Conservation (phyloP, 2,888 invertebrate species). For the Meghimatium bilineatum region DNA sequence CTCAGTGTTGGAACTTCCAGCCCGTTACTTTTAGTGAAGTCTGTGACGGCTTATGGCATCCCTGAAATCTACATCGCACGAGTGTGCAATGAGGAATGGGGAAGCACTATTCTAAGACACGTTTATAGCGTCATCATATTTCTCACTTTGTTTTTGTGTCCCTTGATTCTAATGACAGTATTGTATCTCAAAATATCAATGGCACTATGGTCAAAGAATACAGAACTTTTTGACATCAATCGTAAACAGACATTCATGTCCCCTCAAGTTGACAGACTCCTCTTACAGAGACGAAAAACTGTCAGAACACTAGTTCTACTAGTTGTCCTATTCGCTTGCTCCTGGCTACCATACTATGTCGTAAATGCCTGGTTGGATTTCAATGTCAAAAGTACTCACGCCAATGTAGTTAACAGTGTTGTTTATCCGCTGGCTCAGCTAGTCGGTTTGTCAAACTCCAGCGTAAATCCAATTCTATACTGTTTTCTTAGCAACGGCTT, state of each 20-base stretch:
- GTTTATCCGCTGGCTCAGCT: constrained; percentile 64
- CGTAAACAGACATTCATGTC: constrained; percentile 40
- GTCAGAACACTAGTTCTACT: constrained; percentile 66
- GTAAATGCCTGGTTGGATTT: constrained; percentile 69
- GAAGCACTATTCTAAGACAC: constrained; percentile 54
- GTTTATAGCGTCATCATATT: constrained; percentile 65
- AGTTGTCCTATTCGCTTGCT: constrained; percentile 62
- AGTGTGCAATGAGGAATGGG: constrained; percentile 65
- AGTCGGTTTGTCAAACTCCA: constrained; percentile 68
- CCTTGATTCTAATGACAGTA: constrained; percentile 61
- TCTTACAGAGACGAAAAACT: constrained; percentile 62
- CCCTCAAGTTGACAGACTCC: constrained; percentile 55
- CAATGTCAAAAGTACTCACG: constrained; percentile 51
- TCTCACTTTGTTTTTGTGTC: constrained; percentile 59
- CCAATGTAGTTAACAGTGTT: constrained; percentile 49
- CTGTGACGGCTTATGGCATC: constrained; percentile 54
- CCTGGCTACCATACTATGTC: constrained; percentile 70
- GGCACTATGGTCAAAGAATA: constrained; percentile 62
- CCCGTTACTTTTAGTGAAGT: constrained; percentile 64
- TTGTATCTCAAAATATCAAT: constrained; percentile 63
- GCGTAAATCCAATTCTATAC: constrained; percentile 71
- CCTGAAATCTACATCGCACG: constrained; percentile 57
- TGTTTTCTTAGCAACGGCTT: constrained; percentile 70
- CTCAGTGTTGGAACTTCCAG: constrained; percentile 59
- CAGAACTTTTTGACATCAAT: constrained; percentile 45